Base-by-base conservation (phyloP, 2,888 invertebrate genomes). In the Crematogaster levior region DNA sequence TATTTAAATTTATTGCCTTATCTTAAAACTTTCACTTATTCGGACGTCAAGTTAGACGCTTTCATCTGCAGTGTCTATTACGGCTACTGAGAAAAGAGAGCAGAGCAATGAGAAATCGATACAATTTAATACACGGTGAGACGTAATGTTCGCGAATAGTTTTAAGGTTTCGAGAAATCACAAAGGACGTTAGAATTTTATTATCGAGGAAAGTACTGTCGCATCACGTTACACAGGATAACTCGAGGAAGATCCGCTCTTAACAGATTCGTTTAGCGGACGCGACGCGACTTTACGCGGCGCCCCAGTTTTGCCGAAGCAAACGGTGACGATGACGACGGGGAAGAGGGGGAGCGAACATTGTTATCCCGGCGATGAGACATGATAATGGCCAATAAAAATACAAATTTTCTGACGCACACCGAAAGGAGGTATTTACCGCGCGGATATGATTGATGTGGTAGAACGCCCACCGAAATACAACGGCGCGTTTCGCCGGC, bases 381-480 rank as follows among this genome's bases (percentile, higher is more conserved):
- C 56, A 79, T 82, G 89, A 83, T 86, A 88, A 88, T 85, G 81
- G 82, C 70, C 86, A 84, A 88, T 90, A 90, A 92, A 90, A 91
- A 89, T 90, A 90, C 83, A 89, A 87, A 91, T 92, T 91, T 90
- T 89, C 88, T 84, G 81, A 80, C 84, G 82, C 90, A 88, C 86
- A 84, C 85, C 88, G 86, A 89, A 90, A 90, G 89, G 87, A 90
- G 92, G 91, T 91, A 89, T 91, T 90, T 89, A 92, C 86, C 87
- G 84, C 86, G 89, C 86, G 88, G 89, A 89, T 91, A 92, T 92
- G 92, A 92, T 92, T 92, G 93, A 92, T 91, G 92, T 88, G 91
- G 89, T 88, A 90, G 90, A 92, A 92, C 93, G 92, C 91, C 93
- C 92, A 92, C 91, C 91, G 90, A 91, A 91, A 92, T 89, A 91